phyloP scores from a whole-genome alignment of 2,888 invertebrate species.

The Hemaris fuciformis region DNA sequence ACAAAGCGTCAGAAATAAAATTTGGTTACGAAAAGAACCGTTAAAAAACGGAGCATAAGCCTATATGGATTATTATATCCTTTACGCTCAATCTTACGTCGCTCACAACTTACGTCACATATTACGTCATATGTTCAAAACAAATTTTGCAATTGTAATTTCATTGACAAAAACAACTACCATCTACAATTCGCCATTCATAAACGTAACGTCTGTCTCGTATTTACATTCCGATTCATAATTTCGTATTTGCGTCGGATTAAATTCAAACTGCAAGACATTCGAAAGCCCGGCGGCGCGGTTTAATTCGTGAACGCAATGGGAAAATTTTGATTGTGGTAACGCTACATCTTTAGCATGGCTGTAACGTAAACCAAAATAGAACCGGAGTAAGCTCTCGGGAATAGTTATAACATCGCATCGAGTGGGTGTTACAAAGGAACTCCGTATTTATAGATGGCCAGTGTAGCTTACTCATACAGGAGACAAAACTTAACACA shows the following conservation, averaged over 20 bases:
- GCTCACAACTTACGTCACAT: too few relatives aligned
- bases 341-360: slow-evolving; percentile 18
- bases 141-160: too few relatives aligned
- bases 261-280: not conserved
- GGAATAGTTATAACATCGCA: slow-evolving; percentile 27
- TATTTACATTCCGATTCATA: not conserved
- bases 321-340: slow-evolving; percentile 18
- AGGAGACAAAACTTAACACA: slow-evolving; percentile 30
- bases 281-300: not conserved
- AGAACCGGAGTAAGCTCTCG: slow-evolving; percentile 39
- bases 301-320: slow-evolving; percentile 18
- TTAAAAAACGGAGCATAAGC: too few relatives aligned
- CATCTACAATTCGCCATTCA: not conserved
- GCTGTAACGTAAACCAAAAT: slow-evolving; percentile 34
- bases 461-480: slow-evolving; percentile 29
- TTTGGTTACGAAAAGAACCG: too few relatives aligned
- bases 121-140: too few relatives aligned
- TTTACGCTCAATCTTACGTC: too few relatives aligned
- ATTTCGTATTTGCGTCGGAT: not conserved
- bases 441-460: slow-evolving; percentile 41
- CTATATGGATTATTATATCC: too few relatives aligned
- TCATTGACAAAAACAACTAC: not conserved
- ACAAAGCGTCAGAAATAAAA: too few relatives aligned
- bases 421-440: slow-evolving; percentile 44
- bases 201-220: not conserved